Percentiles rank a stretch among this genome's conserved stretches.
Evolutionary conservation across 2,797 vertebrate genomes (phyloP).

Genomic region (Anabas testudineus): DNA sequence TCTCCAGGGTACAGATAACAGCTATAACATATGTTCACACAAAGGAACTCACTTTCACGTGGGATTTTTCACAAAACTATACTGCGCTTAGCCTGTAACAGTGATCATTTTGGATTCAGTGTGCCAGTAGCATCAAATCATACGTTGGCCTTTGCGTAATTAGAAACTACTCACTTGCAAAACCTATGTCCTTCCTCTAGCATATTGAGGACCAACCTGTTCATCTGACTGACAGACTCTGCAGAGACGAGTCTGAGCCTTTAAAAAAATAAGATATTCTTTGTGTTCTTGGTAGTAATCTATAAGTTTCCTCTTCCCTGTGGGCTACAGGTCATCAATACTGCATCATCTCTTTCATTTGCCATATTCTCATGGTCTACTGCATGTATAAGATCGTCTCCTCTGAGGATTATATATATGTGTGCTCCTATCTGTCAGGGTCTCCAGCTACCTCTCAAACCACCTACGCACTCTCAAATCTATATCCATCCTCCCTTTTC

Average conservation of each 20-base stretch:
- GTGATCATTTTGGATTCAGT: slow-evolving; percentile 18
- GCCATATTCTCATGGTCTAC: slow-evolving; percentile 60
- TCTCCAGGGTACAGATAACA: slow-evolving; percentile 30
- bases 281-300: slow-evolving; percentile 72
- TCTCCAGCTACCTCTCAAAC: slow-evolving; percentile 47
- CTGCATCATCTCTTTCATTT: slow-evolving; percentile 71
- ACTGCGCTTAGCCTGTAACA: neutral
- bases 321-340: slow-evolving; percentile 73
- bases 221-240: slow-evolving; percentile 37
- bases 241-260: slow-evolving; percentile 34
- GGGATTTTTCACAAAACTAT: slow-evolving; percentile 13
- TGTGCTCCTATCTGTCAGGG: slow-evolving; percentile 53
- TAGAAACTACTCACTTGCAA: slow-evolving; percentile 24
- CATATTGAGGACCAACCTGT: slow-evolving; percentile 23
- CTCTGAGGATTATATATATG: slow-evolving; percentile 57
- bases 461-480: slow-evolving; percentile 72
- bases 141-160: slow-evolving; percentile 5
- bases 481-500: slow-evolving; percentile 51
- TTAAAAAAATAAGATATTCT: slow-evolving; percentile 57
- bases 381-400: slow-evolving; percentile 54
- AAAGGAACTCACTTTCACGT: slow-evolving; percentile 21
- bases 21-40: slow-evolving; percentile 24
- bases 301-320: slow-evolving; percentile 67
- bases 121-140: slow-evolving; percentile 7
- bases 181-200: slow-evolving; percentile 22